Evolutionary conservation across 2,113 vertebrate species (phyloP).

Genomic region (Microtus oregoni): DNA sequence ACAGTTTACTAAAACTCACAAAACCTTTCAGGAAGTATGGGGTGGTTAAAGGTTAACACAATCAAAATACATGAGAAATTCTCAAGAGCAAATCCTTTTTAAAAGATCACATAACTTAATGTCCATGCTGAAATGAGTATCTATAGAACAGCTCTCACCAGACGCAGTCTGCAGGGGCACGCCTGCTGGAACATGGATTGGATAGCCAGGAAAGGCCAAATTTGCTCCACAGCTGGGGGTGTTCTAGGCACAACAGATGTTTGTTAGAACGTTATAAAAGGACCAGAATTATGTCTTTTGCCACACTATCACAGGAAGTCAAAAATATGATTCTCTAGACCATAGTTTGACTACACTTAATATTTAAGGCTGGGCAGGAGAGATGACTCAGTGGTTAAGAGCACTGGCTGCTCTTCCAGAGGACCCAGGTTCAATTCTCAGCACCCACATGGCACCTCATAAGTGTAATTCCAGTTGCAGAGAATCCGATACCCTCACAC

Average conservation of each 20-base stretch:
- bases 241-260: conserved; percentile 85
- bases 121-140: not conserved
- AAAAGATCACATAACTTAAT: conserved; percentile 4
- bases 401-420: not conserved
- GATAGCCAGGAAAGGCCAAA: conserved; percentile 91
- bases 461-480: not conserved
- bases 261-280: conserved; percentile 41
- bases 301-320: not conserved
- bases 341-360: not conserved
- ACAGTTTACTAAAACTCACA: not conserved
- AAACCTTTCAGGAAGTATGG: not conserved
- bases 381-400: not conserved
- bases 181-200: conserved; percentile 94
- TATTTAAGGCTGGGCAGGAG: not conserved
- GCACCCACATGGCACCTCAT: not conserved
- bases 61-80: not conserved
- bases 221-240: conserved; percentile 84
- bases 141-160: conserved; percentile 86
- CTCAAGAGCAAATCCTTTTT: not conserved
- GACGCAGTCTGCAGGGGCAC: conserved; percentile 94
- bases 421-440: not conserved
- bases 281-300: conserved; percentile 22
- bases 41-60: not conserved
- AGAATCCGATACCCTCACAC: not conserved
- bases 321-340: conserved; percentile 22